Evolutionary conservation across 2,113 vertebrate species (phyloP), one percentile per base, ranked within the genome.

Genomic region (Mastomys natalensis): DNA sequence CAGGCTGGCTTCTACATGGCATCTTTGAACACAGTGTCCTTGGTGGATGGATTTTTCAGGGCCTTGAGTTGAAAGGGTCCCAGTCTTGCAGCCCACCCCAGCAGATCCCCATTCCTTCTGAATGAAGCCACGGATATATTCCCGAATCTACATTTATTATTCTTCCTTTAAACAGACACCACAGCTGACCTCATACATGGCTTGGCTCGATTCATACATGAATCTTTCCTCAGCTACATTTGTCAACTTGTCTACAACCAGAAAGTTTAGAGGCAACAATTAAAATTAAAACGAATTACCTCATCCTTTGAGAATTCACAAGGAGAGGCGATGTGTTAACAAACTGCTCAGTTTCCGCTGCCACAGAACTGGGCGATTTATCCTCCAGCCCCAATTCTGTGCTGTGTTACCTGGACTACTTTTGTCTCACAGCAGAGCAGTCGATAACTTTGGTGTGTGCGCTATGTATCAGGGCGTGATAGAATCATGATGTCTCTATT

Each of bases 401-500:
- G 81, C n/a, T 81, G 66, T 66, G 81, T 74, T 96, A 95, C 95
- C 88, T 96, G 93, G 88, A 68, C 29, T 86, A 89, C 85, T 53
- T 51, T 80, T 55, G 85, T 88, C 87, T 77, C 64, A 72, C 22
- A n/a, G 22, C 72, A 85, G 85, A 89, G 10, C 68, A 43, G 95
- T 91, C 96, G 88, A 82, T 97, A 95, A 93, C 97, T 97, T 91
- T 70, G 77, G 77, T 94, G 74, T 93, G 74, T 93, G 87, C 45
- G 70, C 96, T 72, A 4, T 93, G 53, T 93, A 95, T 97, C 95
- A 96, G 93, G 94, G 97, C 95, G 95, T 97, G 98, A 97, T 97
- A 97, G 96, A 97, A 98, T 98, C 96, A 95, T 98, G 98, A 96
- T 97, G 97, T 93, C 95, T 97, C 97, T 98, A 98, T 98, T 98